Evolutionary conservation across 2,888 invertebrate species (phyloP), one percentile per base, ranked within the genome.

Genomic region (Eilema griseolum): DNA sequence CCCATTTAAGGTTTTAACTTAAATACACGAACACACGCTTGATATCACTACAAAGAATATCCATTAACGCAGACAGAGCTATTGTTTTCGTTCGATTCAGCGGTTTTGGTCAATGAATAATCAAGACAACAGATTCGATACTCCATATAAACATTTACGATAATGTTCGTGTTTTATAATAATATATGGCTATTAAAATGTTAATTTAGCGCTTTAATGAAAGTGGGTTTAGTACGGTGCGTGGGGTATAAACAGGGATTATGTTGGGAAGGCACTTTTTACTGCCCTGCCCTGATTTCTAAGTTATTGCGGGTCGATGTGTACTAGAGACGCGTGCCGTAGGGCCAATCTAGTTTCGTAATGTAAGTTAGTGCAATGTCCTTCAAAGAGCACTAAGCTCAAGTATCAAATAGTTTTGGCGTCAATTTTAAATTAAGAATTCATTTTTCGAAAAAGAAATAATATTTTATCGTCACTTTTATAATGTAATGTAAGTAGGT

Each of bases 121-220:
- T 89, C 83, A 85, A 87, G 83, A 60, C 41, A 75, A 75, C 76
- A 85, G 77, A 82, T 84, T 80, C 86, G 80, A 88, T 87, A 88
- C 79, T 84, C 73, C 83, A 85, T 84, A 89, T 89, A 88, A 89
- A 89, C 88, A 83, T 87, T 88, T 79, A 89, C 88, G 89, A 86
- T 91, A 86, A 90, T 86, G 84, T 82, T 71, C 81, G 78, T 88
- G 87, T 90, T 90, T 91, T 92, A 92, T 92, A 92, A 90, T 92
- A 93, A 93, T 92, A 93, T 92, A 91, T 92, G 89, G 89, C 89
- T 89, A 90, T 95, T 93, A 94, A 94, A 94, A 94, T 94, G 94
- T 94, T 94, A 94, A 95, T 95, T 94, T 91, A 82, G 87, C 81
- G 88, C 89, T 88, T 90, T 94, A 94, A 94, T 94, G 93, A 94